Conservation (phyloP, 2,888 invertebrate genomes). For the Alitta virens region DNA sequence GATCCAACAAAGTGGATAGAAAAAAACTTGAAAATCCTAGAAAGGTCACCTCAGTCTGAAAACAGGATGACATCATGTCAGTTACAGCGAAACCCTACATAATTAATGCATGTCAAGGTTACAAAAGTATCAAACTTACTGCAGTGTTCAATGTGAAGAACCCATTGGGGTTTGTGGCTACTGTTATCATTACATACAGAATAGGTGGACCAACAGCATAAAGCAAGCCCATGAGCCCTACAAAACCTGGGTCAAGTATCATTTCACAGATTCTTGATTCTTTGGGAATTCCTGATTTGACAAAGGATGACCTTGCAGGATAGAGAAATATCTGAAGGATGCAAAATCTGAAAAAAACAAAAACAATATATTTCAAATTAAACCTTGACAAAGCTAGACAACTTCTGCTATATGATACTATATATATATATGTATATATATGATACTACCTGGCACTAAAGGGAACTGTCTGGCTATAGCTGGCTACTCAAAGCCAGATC, state of each 20-base stretch:
- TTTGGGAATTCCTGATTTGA: constrained; percentile 28
- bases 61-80: not conserved
- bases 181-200: constrained; percentile 32
- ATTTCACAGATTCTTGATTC: constrained; percentile 28
- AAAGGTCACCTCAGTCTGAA: constrained; percentile 40
- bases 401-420: too few species aligned
- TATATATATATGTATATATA: too few species aligned
- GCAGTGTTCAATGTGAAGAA: constrained; percentile 31
- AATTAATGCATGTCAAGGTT: too few species aligned
- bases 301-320: constrained; percentile 43
- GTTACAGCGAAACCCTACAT: too few species aligned
- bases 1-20: constrained; percentile 41
- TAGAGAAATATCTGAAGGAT: constrained; percentile 43
- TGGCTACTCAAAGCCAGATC: too few species aligned
- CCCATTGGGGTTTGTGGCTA: constrained; percentile 25
- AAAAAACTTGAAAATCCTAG: constrained; percentile 37
- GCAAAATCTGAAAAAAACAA: constrained; percentile 39
- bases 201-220: constrained; percentile 36
- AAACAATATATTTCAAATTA: not conserved
- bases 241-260: constrained; percentile 34
- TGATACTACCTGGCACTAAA: too few species aligned
- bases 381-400: too few species aligned
- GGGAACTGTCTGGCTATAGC: too few species aligned
- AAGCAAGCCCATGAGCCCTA: constrained; percentile 32
- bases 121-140: constrained; percentile 32